Evolutionary conservation across 1,140 invertebrate genomes (phyloP), one percentile per base, ranked within the genome.

Genomic region (Pseudomyrmex flavicornis): DNA sequence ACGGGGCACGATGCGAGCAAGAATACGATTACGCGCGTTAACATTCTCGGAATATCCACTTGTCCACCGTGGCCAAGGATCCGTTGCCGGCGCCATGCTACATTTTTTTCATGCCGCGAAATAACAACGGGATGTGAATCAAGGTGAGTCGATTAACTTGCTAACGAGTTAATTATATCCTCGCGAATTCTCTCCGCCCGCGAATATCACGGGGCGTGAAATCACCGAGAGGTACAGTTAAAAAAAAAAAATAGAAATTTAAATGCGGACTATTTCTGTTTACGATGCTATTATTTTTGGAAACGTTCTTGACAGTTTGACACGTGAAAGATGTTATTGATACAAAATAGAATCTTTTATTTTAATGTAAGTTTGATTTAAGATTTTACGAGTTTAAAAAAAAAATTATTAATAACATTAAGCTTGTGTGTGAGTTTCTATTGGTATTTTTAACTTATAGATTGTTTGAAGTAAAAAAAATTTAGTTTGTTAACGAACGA

Each of bases 11-110:
- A 91, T 87, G 88, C 86, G 85, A 86, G 72, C 82, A 87, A 89
- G 91, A 92, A 92, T 92, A 92, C 89, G 90, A 90, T 92, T 92
- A 92, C 90, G 85, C 86, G 86, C 85, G 89, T 92, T 91, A 91
- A 92, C 91, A 92, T 92, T 91, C 91, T 82, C 77, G 88, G 90
- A 91, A 92, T 91, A 91, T 91, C 89, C 35, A 85, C 84, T 75
- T 72, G 77, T 86, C 84, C 82, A 80, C 85, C 74, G 62, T 74
- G 87, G 62, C 76, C 87, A 88, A 86, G 74, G 87, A 86, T 74
- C 73, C 84, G 46, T 83, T 35, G 74, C n/a, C 76, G 54, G 62
- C 65, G 79, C 87, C 86, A 72, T 88, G 70, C 61, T 4, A 48
- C 20, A n/a, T 48, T 48, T 52, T 35, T 56, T 85, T 72, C 70